Evolutionary conservation across 2,797 vertebrate species (phyloP), one percentile per base, ranked within the genome.

Genomic region (Morelia viridis): DNA sequence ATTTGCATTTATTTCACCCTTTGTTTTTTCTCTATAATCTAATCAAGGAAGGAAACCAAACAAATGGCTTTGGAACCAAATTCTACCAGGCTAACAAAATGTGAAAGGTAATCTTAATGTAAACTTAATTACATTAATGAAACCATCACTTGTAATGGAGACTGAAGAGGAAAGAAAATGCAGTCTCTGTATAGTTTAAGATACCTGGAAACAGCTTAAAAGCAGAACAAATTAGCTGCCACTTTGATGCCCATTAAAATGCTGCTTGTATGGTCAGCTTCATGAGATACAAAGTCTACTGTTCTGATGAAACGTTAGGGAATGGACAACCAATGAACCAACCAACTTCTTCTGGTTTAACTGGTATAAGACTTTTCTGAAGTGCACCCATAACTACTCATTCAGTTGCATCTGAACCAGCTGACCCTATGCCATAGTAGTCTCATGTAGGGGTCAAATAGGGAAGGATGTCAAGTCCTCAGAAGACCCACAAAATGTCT

Each of bases 31-130:
- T 80, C 19, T 94, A 28, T 87, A 41, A 76, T 57, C 89, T 53
- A 35, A 28, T 89, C 26, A 85, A 76, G 89, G 91, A 88, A 90
- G 41, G 17, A 58, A 68, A 87, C 46, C 17, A 26, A 56, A 28
- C 64, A 58, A 83, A 15, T 58, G 26, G 12, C 8, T 61, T 57
- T 22, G 62, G 1, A 71, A 41, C 22, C 85, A 91, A 89, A 68
- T 91, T 90, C 60, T 46, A 19, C 89, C n/a, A 93, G 13, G 88
- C 5, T 46, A 90, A 11, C 41, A 84, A 85, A 94, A 5, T 64
- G 71, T 93, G 31, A 71, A 65, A n/a, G 50, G 89, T 50, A n/a
- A 94, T 93, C 90, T 26, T 22, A 65, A 58, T 71, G 90, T 56
- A 28, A 94, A 93, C 91, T 26, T 22, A 84, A 12, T 92, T 6